Percentiles rank a stretch among this genome's conserved stretches.
These are phyloP conservation scores for Rhadina sibilatrix DNA, from an alignment of 2,113 vertebrate genomes.

Conservation along the genomic window DNA sequence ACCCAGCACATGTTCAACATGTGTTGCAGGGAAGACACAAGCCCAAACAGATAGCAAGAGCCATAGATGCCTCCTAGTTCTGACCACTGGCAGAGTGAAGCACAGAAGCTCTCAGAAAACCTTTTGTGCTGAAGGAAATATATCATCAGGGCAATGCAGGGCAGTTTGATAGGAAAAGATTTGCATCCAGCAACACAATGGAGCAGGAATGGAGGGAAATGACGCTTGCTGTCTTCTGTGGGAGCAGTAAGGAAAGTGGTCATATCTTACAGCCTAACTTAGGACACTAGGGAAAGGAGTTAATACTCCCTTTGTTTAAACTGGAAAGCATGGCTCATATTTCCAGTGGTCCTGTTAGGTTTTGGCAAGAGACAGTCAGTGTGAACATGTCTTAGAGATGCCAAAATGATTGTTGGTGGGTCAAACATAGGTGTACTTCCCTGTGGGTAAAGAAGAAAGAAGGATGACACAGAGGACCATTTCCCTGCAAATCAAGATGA, in stretches of 20 bases:
- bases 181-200: not conserved
- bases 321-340: not conserved
- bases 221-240: rapidly evolving
- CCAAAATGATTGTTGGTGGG: not conserved
- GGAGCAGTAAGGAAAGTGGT: not conserved
- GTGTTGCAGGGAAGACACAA: not conserved
- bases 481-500: not conserved
- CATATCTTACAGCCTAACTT: not conserved
- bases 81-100: not conserved
- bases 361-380: not conserved
- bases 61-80: not conserved
- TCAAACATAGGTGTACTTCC: not conserved
- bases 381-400: not conserved
- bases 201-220: not conserved
- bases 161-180: not conserved
- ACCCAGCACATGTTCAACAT: not conserved
- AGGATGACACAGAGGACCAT: not conserved
- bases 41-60: not conserved
- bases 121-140: not conserved
- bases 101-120: not conserved
- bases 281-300: not conserved
- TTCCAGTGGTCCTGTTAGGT: not conserved
- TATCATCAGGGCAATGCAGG: rapidly evolving
- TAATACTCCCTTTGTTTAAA: not conserved
- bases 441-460: not conserved